These are phyloP conservation scores for Tamias sibiricus DNA, from an alignment of 2,113 vertebrate species.

Conservation along the genomic window DNA sequence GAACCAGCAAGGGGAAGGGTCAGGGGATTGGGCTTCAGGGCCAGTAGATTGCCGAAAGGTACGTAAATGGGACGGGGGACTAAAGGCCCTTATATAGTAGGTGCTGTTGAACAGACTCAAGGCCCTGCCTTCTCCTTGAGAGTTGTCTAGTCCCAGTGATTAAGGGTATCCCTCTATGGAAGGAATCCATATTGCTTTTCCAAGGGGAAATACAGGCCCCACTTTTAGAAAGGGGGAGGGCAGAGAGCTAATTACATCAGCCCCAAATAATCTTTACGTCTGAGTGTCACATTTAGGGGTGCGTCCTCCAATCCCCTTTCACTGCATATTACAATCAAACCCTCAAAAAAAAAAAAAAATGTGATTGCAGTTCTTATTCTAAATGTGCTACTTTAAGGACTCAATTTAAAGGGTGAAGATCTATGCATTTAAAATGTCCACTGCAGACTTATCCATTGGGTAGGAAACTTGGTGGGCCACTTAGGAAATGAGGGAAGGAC, in stretches of 20 bases:
- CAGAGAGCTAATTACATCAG: not conserved
- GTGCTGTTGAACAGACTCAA: too few species aligned
- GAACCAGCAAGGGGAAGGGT: not conserved
- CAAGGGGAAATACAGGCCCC: not conserved
- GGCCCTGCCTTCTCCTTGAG: too few species aligned
- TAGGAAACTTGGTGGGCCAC: not conserved
- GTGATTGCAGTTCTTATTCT: not conserved
- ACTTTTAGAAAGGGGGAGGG: not conserved
- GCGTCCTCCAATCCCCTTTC: not conserved
- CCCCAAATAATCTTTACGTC: accelerated
- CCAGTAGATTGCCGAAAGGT: not conserved
- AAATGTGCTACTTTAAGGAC: not conserved
- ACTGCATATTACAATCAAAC: not conserved
- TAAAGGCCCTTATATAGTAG: too few species aligned
- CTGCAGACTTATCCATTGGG: not conserved
- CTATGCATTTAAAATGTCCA: not conserved
- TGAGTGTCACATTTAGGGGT: accelerated
- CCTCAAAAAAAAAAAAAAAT: too few species aligned
- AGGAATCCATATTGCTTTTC: not conserved
- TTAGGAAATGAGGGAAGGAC: not conserved
- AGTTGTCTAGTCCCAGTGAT: too few species aligned
- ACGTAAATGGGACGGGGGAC: too few species aligned
- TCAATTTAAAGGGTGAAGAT: not conserved
- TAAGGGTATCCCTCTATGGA: not conserved
- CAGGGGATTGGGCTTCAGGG: not conserved